phyloP scores from a whole-genome alignment of 2,888 invertebrate species.

The Drosophila merina region DNA sequence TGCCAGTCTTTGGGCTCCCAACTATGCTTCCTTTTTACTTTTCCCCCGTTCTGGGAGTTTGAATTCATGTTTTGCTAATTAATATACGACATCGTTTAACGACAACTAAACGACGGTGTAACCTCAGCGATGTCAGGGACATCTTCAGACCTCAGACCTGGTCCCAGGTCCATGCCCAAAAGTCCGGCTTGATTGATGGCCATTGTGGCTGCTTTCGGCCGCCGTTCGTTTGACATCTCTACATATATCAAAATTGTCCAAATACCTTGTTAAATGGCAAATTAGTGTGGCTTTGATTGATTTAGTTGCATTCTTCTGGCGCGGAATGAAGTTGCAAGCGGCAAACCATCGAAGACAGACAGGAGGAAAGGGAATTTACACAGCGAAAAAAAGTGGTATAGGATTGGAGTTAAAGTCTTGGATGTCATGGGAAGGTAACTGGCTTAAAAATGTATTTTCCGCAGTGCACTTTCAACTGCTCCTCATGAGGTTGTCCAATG shows the following conservation, averaged over 20 bases:
- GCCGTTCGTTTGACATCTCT: slow-evolving; percentile 73
- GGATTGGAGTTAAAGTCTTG: too few relatives aligned
- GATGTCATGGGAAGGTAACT: not conserved
- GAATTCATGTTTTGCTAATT: slow-evolving; percentile 78
- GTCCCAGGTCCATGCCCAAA: slow-evolving; percentile 37
- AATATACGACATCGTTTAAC: slow-evolving; percentile 69
- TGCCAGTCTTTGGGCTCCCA: slow-evolving; percentile 41
- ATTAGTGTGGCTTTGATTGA: slow-evolving; percentile 83
- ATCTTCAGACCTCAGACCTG: slow-evolving; percentile 3
- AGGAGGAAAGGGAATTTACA: slow-evolving; percentile 6
- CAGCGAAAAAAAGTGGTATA: not conserved
- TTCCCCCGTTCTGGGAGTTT: slow-evolving; percentile 12
- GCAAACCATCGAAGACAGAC: slow-evolving; percentile 35
- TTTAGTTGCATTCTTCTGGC: slow-evolving; percentile 80
- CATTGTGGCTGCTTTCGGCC: slow-evolving; percentile 55
- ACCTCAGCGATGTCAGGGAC: slow-evolving; percentile 14
- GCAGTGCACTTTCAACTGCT: slow-evolving; percentile 22
- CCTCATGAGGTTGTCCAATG: slow-evolving; percentile 7
- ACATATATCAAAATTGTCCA: slow-evolving; percentile 83
- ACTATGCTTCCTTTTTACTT: not conserved
- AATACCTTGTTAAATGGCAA: slow-evolving; percentile 84
- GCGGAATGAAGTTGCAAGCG: slow-evolving; percentile 76
- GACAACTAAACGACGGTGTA: slow-evolving; percentile 66
- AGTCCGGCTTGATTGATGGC: slow-evolving; percentile 70
- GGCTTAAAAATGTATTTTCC: not conserved